Percentiles rank a stretch among this genome's conserved stretches.
These are phyloP conservation scores for Phenganax stokvisi DNA, from an alignment of 92 coral and sea anemone species.

Conservation along the genomic window DNA sequence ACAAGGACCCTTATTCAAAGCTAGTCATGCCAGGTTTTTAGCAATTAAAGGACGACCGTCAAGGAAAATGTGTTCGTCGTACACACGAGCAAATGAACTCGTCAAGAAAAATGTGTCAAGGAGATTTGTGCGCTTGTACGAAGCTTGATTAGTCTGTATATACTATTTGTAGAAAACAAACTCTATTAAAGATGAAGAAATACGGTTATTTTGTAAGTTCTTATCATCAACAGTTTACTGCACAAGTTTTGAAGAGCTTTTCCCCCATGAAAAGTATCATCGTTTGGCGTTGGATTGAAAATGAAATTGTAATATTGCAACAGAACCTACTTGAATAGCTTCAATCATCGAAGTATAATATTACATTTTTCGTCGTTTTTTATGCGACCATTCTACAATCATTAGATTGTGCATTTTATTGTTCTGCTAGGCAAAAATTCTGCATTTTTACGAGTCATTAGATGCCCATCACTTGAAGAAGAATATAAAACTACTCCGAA, in stretches of 20 bases:
- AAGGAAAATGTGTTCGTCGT: no score
- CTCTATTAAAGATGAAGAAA: slow-evolving; percentile 70
- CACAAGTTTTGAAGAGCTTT: not conserved
- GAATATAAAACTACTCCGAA: slow-evolving; percentile 59
- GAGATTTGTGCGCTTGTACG: not conserved
- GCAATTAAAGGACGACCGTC: no score
- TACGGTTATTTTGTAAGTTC: slow-evolving; percentile 90
- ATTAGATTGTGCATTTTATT: not conserved
- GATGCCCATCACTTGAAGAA: slow-evolving; percentile 77
- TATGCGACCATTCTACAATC: no score
- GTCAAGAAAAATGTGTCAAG: not conserved
- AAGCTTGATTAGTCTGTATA: not conserved
- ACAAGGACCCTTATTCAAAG: no score
- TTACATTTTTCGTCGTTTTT: no score
- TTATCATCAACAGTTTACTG: not conserved
- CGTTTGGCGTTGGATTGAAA: no score
- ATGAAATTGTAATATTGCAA: no score
- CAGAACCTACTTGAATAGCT: no score
- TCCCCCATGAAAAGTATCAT: no score
- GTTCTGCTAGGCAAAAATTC: slow-evolving; percentile 73
- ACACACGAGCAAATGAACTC: not conserved
- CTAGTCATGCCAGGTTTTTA: no score
- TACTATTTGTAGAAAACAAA: slow-evolving; percentile 56
- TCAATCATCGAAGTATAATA: no score
- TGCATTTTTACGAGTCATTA: slow-evolving; percentile 65